These are phyloP conservation scores for Aplysia californica DNA, from an alignment of 1,140 invertebrate species.

Conservation along the genomic window DNA sequence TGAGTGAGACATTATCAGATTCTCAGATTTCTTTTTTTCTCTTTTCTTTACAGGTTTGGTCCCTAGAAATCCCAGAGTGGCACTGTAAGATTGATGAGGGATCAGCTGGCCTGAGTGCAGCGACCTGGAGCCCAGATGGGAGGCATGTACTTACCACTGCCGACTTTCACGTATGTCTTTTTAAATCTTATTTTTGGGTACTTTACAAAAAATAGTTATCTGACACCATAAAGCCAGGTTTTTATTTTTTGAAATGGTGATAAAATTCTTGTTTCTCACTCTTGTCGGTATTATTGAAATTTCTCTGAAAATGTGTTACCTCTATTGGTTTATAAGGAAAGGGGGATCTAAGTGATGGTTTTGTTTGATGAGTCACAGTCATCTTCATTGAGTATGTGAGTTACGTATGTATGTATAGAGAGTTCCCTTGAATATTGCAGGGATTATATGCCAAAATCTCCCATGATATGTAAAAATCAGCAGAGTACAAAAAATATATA, in stretches of 20 bases:
- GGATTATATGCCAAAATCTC: no score
- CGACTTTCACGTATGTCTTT: constrained; percentile 65
- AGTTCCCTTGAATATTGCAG: no score
- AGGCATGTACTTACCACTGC: constrained; percentile 70
- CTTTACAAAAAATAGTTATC: neutral
- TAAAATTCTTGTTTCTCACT: neutral
- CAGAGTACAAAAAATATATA: no score
- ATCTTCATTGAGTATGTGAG: no score
- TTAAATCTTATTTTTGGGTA: no score
- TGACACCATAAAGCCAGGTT: neutral
- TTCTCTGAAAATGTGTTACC: no score
- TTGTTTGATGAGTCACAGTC: no score
- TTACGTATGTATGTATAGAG: no score
- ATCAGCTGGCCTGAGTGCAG: constrained; percentile 66
- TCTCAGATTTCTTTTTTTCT: neutral
- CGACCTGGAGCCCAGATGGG: constrained; percentile 69
- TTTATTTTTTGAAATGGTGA: neutral
- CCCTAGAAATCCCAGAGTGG: constrained; percentile 69
- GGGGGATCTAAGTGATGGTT: no score
- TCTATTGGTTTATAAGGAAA: no score
- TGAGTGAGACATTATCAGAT: neutral
- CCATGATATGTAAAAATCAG: no score
- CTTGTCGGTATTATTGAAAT: no score
- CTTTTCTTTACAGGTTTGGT: constrained; percentile 65
- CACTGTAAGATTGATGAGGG: constrained; percentile 71